Base-by-base conservation (phyloP, 2,113 vertebrate genomes). In the Anguilla rostrata region DNA sequence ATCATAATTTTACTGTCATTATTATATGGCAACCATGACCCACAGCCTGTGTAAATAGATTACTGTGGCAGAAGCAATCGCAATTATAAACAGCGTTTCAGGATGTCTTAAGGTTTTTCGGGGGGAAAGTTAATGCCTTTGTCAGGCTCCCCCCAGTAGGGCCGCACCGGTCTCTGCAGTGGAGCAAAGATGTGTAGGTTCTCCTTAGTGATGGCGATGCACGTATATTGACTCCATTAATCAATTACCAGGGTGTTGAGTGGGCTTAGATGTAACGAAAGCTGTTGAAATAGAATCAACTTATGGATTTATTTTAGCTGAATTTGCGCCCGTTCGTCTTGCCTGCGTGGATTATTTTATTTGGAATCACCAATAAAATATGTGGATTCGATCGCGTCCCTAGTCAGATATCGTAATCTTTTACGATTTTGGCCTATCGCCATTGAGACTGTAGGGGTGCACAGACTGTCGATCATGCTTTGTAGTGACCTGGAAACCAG, bases 1-100 rank as follows among this genome's bases (percentile, higher is more conserved):
- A 93, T 94, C 92, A 88, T 94, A 91, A 94, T 94, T 93, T 94
- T 95, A 92, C 91, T 94, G 92, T 91, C 93, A 92, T 92, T 71
- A 71, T 3, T 71, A n/a, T 91, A 92, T 91, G 90, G 91, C 93
- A 94, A 92, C 92, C 94, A 94, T 93, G 93, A 89, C 93, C 91
- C 80, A 84, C 87, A 86, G 92, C 93, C 90, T 92, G 86, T 92
- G 88, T 87, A 88, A 93, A 93, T 91, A 94, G 92, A 94, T 94
- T 90, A 94, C 94, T 95, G 93, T 92, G 92, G 92, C 92, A 90
- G 88, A 83, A 29, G 85, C 46, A 84, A 56, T 83, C 39, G 49
- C 41, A n/a, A 79, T 87, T 90, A 85, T 90, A 90, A 93, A 91
- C 86, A 53, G 88, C 89, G 89, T 91, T 88, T 88, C 86, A 86